Evolutionary conservation across 1,140 invertebrate species (phyloP).

Genomic region (Danaus plexippus): DNA sequence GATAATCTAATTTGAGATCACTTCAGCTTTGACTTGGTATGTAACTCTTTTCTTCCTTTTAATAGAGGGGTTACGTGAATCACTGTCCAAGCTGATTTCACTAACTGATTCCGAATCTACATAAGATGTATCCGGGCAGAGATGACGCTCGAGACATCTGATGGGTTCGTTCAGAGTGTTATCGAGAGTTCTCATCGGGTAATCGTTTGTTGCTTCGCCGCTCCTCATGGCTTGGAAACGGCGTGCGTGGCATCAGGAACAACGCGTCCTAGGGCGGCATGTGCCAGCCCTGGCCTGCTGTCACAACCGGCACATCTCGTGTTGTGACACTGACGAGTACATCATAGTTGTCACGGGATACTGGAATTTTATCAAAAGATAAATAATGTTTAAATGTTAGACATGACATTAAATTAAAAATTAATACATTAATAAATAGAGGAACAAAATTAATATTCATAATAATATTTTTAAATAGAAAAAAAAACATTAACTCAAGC

Average conservation of each 20-base stretch:
- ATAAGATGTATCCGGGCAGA: conserved; percentile 37
- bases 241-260: conserved; percentile 55
- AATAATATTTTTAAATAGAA: conserved; percentile 2
- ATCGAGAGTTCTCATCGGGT: conserved; percentile 42
- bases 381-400: not conserved
- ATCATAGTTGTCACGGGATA: conserved; percentile 69
- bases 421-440: conserved; percentile 3
- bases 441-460: not conserved
- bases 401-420: conserved; percentile 10
- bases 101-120: conserved; percentile 56
- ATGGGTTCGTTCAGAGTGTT: conserved; percentile 44
- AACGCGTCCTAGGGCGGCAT: conserved; percentile 39
- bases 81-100: conserved; percentile 58
- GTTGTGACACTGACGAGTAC: conserved; percentile 67
- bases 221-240: conserved; percentile 33
- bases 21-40: conserved; percentile 63
- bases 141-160: conserved; percentile 44
- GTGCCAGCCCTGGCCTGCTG: conserved; percentile 60
- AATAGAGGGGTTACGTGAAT: conserved; percentile 53
- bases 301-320: conserved; percentile 71
- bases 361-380: conserved; percentile 34
- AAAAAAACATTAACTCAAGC: not conserved
- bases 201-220: conserved; percentile 37
- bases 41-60: conserved; percentile 56
- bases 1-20: conserved; percentile 43